These are phyloP conservation scores for Heliconius cydno DNA, from an alignment of 2,888 invertebrate genomes.

Conservation along the genomic window DNA sequence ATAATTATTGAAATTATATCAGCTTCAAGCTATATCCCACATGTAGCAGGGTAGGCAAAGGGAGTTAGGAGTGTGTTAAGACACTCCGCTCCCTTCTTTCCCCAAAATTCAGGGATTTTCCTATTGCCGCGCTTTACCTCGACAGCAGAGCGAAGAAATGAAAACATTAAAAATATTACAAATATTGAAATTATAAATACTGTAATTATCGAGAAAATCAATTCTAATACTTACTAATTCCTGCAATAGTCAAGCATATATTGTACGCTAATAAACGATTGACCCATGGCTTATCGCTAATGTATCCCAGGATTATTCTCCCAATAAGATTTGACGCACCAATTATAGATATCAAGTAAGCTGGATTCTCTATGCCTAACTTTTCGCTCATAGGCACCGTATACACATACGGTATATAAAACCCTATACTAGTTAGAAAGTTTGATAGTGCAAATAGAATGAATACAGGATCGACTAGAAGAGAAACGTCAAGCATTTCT, in stretches of 20 bases:
- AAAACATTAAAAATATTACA: not conserved
- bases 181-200: not conserved
- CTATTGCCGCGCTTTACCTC: too few relatives aligned
- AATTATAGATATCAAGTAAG: conserved; percentile 90
- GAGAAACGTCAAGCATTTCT: conserved; percentile 93
- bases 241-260: conserved; percentile 93
- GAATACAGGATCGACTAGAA: conserved; percentile 93
- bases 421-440: conserved; percentile 97
- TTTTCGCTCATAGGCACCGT: conserved; percentile 89
- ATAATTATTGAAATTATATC: not conserved
- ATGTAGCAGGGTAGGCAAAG: too few relatives aligned
- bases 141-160: too few relatives aligned
- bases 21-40: not conserved
- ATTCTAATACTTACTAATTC: conserved; percentile 86
- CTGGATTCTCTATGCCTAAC: conserved; percentile 84
- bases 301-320: conserved; percentile 92
- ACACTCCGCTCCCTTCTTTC: too few relatives aligned
- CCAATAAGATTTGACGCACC: conserved; percentile 96
- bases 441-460: conserved; percentile 96
- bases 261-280: conserved; percentile 96
- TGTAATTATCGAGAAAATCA: not conserved
- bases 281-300: conserved; percentile 94
- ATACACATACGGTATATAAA: conserved; percentile 96
- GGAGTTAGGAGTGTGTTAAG: too few relatives aligned
- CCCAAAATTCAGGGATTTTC: too few relatives aligned